phyloP scores from a whole-genome alignment of 1,140 invertebrate genomes.

The Bombus vancouverensis region DNA sequence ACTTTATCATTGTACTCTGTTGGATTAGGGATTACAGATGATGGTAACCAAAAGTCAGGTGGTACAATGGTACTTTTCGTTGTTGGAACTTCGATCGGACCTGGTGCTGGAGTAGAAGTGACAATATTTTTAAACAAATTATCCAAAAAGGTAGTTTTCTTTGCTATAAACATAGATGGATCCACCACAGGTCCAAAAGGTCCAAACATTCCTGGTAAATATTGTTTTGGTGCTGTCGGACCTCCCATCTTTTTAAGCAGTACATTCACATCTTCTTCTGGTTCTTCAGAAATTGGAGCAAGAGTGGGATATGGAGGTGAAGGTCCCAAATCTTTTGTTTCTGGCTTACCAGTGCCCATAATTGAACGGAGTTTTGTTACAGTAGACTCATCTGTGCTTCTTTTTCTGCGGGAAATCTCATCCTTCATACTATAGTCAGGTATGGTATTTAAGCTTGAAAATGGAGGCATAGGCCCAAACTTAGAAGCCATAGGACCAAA shows the following conservation, averaged over 20 bases:
- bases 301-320: slow-evolving; percentile 71
- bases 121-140: slow-evolving; percentile 76
- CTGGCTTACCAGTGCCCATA: slow-evolving; percentile 1
- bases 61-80: slow-evolving; percentile 77
- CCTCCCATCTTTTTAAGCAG: slow-evolving; percentile 3
- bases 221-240: slow-evolving; percentile 52
- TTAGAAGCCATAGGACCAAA: slow-evolving; percentile 56
- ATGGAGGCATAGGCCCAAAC: slow-evolving; percentile 42
- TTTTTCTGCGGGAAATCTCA: slow-evolving; percentile 53
- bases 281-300: slow-evolving; percentile 63
- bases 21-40: slow-evolving; percentile 70
- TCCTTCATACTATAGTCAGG: slow-evolving; percentile 27
- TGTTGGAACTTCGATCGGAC: slow-evolving; percentile 11
- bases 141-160: slow-evolving; percentile 76
- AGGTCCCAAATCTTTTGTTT: slow-evolving; percentile 52
- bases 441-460: neutral
- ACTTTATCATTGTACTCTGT: slow-evolving; percentile 77
- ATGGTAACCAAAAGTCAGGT: slow-evolving; percentile 77
- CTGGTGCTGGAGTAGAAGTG: slow-evolving; percentile 63
- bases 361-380: slow-evolving; percentile 20
- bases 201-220: slow-evolving; percentile 66
- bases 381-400: slow-evolving; percentile 43
- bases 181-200: slow-evolving; percentile 70
- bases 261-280: slow-evolving; percentile 31
- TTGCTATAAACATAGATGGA: slow-evolving; percentile 72